Evolutionary conservation across 2,888 invertebrate genomes (phyloP).

Genomic region (Hyles lineata): DNA sequence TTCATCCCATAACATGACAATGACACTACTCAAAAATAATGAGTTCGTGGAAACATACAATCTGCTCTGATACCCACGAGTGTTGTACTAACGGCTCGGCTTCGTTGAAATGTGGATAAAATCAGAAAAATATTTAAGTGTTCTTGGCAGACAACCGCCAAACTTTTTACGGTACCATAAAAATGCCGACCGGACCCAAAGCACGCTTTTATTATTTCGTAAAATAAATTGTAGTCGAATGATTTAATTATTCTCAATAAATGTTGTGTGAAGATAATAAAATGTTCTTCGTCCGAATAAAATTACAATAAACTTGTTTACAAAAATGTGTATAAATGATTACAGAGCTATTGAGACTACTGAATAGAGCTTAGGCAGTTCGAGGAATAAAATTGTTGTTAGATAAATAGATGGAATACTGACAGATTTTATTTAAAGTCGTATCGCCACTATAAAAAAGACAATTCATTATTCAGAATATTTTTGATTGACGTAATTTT

Average conservation of each 20-base stretch:
- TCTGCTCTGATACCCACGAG: slow-evolving; percentile 7
- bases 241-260: slow-evolving; percentile 26
- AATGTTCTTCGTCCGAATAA: slow-evolving; percentile 12
- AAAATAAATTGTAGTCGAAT: slow-evolving; percentile 26
- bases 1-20: neutral
- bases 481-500: too few relatives aligned
- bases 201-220: slow-evolving; percentile 26
- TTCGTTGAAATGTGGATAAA: slow-evolving; percentile 5
- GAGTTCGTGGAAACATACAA: neutral
- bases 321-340: neutral
- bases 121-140: slow-evolving; percentile 9
- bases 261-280: slow-evolving; percentile 19
- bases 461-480: too few relatives aligned
- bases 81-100: neutral
- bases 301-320: slow-evolving; percentile 15
- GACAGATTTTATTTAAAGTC: neutral
- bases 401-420: neutral
- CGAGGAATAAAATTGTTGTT: neutral
- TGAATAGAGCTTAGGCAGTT: too few relatives aligned
- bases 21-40: neutral
- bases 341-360: neutral
- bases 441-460: too few relatives aligned
- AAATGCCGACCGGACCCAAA: slow-evolving; percentile 17
- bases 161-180: slow-evolving; percentile 30
- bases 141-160: slow-evolving; percentile 24